A percentile compares a stretch with the other conserved stretches of the same genome.
Conservation (phyloP, 2,888 invertebrate species). For the Petrolisthes cinctipes region DNA sequence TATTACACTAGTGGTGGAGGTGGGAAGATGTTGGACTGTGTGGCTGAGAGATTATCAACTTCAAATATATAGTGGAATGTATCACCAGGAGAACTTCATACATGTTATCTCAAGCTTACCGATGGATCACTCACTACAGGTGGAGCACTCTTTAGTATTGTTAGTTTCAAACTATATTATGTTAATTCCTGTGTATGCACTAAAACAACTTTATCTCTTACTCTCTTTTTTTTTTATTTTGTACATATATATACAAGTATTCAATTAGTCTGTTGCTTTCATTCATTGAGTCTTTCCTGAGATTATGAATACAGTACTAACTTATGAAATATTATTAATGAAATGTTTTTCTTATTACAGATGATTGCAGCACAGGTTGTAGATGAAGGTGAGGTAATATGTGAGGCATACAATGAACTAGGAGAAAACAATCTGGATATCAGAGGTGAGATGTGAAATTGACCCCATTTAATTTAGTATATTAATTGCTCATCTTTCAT, state of each 20-base stretch:
- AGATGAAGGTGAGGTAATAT: conserved; percentile 56
- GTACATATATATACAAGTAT: background rate
- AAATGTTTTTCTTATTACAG: conserved; percentile 8
- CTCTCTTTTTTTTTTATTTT: background rate
- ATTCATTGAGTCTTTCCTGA: background rate
- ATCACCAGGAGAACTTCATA: conserved; percentile 49
- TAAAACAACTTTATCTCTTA: background rate
- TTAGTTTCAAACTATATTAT: background rate
- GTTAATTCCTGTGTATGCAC: background rate
- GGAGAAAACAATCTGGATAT: conserved; percentile 55
- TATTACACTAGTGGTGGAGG: conserved; percentile 45
- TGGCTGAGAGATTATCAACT: conserved; percentile 66
- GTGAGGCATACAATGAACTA: conserved; percentile 59
- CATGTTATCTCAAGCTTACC: conserved; percentile 39
- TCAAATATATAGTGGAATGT: conserved; percentile 66
- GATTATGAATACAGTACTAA: background rate
- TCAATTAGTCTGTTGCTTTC: background rate
- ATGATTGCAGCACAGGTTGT: conserved; percentile 52
- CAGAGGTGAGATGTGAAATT: conserved; percentile 66
- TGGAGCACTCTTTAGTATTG: background rate
- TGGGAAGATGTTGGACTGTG: conserved; percentile 65
- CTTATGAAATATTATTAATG: background rate
- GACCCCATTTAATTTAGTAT: background rate
- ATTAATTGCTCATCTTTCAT: background rate
- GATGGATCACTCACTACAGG: conserved; percentile 62